Conservation (phyloP, 1,140 invertebrate genomes). For the Argopecten irradians region DNA sequence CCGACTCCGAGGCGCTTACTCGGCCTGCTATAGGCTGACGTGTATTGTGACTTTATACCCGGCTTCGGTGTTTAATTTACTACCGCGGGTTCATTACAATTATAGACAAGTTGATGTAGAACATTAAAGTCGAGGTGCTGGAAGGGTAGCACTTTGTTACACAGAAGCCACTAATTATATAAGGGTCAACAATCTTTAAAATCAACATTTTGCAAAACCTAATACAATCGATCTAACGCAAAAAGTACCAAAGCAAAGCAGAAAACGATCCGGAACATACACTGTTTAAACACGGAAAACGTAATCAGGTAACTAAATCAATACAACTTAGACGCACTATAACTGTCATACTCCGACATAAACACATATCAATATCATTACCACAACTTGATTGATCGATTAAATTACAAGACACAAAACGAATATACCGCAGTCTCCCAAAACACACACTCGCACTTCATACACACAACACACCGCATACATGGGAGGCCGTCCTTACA, state of each 20-base stretch:
- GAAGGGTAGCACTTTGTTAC: not conserved
- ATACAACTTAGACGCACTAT: too few species aligned
- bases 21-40: not conserved
- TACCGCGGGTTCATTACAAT: not conserved
- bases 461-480: too few species aligned
- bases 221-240: not conserved
- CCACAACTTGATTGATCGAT: too few species aligned
- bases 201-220: not conserved
- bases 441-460: too few species aligned
- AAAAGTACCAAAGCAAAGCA: not conserved
- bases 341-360: too few species aligned
- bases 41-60: constrained; percentile 17
- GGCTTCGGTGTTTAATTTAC: not conserved
- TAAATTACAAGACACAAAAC: too few species aligned
- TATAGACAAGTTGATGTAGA: constrained; percentile 12
- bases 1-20: constrained; percentile 19
- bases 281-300: too few species aligned
- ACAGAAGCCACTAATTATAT: not conserved
- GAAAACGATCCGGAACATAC: not conserved
- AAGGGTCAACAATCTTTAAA: not conserved
- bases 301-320: too few species aligned
- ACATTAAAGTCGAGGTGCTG: not conserved
- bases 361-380: too few species aligned
- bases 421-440: too few species aligned
- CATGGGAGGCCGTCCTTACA: too few species aligned